These are phyloP conservation scores for Galbula dea DNA, from an alignment of 2,113 vertebrate genomes.

Conservation along the genomic window DNA sequence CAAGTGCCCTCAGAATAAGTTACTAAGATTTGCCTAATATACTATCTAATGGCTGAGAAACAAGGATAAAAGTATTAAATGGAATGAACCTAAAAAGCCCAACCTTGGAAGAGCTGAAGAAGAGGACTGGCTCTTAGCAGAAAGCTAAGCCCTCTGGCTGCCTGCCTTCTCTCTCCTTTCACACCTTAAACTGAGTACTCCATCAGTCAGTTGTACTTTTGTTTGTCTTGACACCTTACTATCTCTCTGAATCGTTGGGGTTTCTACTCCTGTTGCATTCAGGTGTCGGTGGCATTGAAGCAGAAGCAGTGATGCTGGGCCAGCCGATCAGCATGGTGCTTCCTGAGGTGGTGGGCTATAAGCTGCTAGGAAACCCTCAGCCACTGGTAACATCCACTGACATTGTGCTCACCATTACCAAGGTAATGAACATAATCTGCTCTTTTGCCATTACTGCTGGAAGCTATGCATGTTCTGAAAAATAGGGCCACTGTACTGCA, in stretches of 20 bases:
- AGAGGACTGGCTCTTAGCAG: neutral
- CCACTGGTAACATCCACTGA: conserved; percentile 93
- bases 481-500: neutral
- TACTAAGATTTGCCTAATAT: neutral
- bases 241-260: neutral
- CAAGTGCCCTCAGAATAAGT: neutral
- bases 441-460: neutral
- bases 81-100: neutral
- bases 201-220: neutral
- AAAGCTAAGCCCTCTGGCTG: neutral
- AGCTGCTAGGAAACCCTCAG: conserved; percentile 79
- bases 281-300: conserved; percentile 98
- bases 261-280: neutral
- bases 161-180: neutral
- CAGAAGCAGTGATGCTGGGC: conserved; percentile 98
- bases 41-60: neutral
- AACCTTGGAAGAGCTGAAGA: neutral
- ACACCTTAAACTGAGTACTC: neutral
- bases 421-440: conserved; percentile 72
- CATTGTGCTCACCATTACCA: conserved; percentile 96
- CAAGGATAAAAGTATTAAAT: neutral
- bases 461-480: neutral
- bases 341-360: conserved; percentile 94
- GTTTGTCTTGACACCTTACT: neutral
- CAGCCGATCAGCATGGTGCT: conserved; percentile 98